phyloP scores from a whole-genome alignment of 2,888 invertebrate genomes.

The Pterostichus niger region DNA sequence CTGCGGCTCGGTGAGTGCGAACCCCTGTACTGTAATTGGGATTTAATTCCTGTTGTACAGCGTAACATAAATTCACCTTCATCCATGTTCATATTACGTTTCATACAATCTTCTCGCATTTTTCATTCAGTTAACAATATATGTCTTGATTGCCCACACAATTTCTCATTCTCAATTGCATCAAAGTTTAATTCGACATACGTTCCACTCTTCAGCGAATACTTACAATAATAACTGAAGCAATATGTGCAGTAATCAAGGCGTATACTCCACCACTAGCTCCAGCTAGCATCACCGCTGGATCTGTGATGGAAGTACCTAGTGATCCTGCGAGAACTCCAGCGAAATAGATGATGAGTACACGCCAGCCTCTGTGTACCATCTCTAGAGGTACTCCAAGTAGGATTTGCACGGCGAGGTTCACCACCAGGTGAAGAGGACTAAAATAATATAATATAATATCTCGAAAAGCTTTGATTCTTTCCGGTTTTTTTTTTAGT shows the following conservation, averaged over 20 bases:
- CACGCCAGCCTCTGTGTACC: conserved; percentile 97
- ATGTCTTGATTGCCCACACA: too few relatives aligned
- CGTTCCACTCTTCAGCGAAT: neutral
- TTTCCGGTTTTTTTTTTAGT: neutral
- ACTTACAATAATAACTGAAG: conserved; percentile 91
- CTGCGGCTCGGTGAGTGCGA: too few relatives aligned
- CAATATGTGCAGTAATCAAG: conserved; percentile 94
- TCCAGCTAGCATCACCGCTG: conserved; percentile 90
- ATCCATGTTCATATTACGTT: too few relatives aligned
- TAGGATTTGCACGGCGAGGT: conserved; percentile 94
- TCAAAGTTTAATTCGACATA: too few relatives aligned
- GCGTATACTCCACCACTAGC: conserved; percentile 98
- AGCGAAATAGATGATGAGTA: conserved; percentile 89
- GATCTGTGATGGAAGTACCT: conserved; percentile 89
- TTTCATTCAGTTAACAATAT: too few relatives aligned
- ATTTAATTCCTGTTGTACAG: too few relatives aligned
- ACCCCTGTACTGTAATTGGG: too few relatives aligned
- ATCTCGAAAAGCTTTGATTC: neutral
- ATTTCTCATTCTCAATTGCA: too few relatives aligned
- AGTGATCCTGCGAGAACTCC: conserved; percentile 93
- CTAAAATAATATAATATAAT: conserved; percentile 77
- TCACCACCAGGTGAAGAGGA: conserved; percentile 92
- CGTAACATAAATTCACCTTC: too few relatives aligned
- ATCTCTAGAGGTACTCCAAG: conserved; percentile 97
- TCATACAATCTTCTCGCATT: too few relatives aligned